phyloP scores from a whole-genome alignment of 2,797 vertebrate genomes.

The Furcifer pardalis region DNA sequence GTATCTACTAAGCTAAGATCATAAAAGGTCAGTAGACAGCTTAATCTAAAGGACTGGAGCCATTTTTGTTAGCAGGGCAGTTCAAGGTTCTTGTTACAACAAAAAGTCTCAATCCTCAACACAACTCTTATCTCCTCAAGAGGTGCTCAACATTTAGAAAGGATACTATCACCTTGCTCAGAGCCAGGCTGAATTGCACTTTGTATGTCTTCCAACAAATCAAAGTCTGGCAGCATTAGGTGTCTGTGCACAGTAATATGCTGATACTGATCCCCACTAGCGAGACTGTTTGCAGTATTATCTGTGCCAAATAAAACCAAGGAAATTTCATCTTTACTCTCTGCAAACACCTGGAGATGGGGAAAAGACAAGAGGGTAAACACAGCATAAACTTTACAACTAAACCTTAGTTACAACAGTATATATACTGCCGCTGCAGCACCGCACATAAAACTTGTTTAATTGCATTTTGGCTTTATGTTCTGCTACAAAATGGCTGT shows the following conservation, averaged over 20 bases:
- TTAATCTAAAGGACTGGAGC: not conserved
- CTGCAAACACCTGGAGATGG: constrained; percentile 88
- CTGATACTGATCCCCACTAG: constrained; percentile 84
- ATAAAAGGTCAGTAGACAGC: too few species aligned
- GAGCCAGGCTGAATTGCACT: constrained; percentile 80
- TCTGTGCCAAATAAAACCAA: constrained; percentile 93
- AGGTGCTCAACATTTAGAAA: constrained; percentile 47
- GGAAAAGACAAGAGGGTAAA: constrained; percentile 13
- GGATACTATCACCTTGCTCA: constrained; percentile 94
- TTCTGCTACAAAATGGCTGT: not conserved
- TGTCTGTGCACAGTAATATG: constrained; percentile 87
- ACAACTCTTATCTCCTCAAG: constrained; percentile 19
- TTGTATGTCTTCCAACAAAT: constrained; percentile 90
- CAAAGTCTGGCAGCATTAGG: constrained; percentile 89
- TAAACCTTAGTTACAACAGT: not conserved
- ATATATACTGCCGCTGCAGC: not conserved
- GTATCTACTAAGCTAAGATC: constrained; percentile 2
- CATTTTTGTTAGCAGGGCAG: not conserved
- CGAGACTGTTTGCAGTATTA: constrained; percentile 83
- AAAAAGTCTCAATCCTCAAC: not conserved
- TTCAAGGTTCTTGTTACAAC: constrained; percentile 9
- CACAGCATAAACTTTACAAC: constrained; percentile 25
- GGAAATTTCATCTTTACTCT: constrained; percentile 90
- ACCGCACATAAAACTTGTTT: not conserved
- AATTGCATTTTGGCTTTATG: not conserved